phyloP scores from a whole-genome alignment of 2,888 invertebrate genomes.

The Archips xylosteana region DNA sequence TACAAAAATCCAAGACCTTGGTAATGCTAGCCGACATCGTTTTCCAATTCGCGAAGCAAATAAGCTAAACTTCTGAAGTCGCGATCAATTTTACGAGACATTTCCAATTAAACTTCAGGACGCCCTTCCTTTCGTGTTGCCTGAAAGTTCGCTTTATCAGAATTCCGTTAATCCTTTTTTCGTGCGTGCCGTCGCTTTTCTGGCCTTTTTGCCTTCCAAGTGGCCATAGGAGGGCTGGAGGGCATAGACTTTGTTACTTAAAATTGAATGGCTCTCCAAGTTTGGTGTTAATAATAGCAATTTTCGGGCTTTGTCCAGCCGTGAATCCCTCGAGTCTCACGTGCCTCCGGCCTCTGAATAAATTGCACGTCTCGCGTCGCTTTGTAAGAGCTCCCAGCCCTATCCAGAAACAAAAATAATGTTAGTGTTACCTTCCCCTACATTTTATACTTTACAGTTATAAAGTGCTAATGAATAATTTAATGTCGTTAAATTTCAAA shows the following conservation, averaged over 20 bases:
- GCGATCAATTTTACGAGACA: conserved; percentile 76
- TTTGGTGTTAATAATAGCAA: conserved; percentile 60
- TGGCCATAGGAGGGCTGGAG: conserved; percentile 13
- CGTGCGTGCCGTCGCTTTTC: conserved; percentile 26
- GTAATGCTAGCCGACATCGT: conserved; percentile 58
- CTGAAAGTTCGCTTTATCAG: conserved; percentile 34
- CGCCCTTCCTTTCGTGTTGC: conserved; percentile 52
- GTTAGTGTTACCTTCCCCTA: conserved; percentile 13
- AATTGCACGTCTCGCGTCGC: conserved; percentile 50
- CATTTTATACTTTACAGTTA: background rate
- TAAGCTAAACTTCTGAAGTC: conserved; percentile 68
- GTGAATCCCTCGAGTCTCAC: conserved; percentile 51
- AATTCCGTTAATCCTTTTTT: conserved; percentile 42
- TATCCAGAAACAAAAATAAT: conserved; percentile 37
- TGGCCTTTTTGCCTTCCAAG: conserved; percentile 29
- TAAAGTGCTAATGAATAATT: conserved; percentile 29
- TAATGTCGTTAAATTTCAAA: background rate
- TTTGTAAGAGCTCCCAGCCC: conserved; percentile 16
- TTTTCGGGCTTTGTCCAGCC: conserved; percentile 60
- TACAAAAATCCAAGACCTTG: conserved; percentile 47
- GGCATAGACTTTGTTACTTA: conserved; percentile 28
- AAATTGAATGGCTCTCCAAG: conserved; percentile 50
- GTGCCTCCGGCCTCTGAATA: conserved; percentile 60
- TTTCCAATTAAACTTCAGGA: conserved; percentile 80
- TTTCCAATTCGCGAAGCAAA: conserved; percentile 67